phyloP scores from a whole-genome alignment of 2,888 invertebrate genomes.

The Ariolimax columbianus region DNA sequence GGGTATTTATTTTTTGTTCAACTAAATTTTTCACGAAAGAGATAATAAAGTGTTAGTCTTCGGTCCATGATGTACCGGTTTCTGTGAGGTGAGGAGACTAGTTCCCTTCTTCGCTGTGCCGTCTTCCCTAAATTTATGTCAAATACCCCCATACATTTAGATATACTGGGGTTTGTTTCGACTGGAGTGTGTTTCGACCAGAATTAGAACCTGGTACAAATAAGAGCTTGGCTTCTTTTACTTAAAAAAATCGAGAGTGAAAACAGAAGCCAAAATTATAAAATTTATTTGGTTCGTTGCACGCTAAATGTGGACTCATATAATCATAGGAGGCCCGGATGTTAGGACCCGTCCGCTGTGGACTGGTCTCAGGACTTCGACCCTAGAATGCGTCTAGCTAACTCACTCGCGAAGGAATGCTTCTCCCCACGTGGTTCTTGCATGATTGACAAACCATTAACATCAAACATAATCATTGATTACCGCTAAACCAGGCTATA shows the following conservation, averaged over 20 bases:
- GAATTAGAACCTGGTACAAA: no score
- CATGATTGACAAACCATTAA: conserved; percentile 5
- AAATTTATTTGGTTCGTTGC: conserved; percentile 6
- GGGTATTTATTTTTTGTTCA: no score
- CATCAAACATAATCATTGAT: conserved; percentile 16
- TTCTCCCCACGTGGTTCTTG: conserved; percentile 21
- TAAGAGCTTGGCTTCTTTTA: no score
- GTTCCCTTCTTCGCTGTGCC: no score
- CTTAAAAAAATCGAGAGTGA: neutral
- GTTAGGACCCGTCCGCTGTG: conserved; percentile 28
- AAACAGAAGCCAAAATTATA: conserved; percentile 5
- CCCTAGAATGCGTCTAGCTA: neutral
- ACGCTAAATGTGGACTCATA: conserved; percentile 24
- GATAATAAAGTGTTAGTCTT: no score
- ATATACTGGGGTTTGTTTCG: no score
- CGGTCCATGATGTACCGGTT: no score
- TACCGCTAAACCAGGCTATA: neutral
- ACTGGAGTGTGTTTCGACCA: no score
- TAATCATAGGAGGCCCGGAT: conserved; percentile 37
- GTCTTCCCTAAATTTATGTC: no score
- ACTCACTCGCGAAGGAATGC: neutral
- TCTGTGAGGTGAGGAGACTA: no score
- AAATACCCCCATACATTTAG: no score
- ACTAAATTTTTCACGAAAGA: no score
- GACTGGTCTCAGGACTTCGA: neutral